Conservation (phyloP, 2,888 invertebrate species). For the Byasa hedistus region DNA sequence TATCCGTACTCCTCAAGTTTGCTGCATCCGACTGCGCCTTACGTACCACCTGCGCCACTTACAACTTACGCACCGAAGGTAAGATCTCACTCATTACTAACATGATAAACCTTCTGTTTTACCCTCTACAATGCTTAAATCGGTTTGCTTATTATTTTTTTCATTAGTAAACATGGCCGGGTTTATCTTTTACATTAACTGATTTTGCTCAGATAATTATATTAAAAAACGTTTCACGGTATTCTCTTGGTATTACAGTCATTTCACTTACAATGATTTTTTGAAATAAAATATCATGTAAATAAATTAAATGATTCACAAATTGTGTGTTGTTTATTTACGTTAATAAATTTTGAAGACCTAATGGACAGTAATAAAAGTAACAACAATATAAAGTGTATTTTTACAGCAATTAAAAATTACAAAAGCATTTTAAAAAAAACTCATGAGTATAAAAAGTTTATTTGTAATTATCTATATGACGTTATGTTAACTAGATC, state of each 20-base stretch:
- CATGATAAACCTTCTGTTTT: conserved; percentile 1
- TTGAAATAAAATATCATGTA: neutral
- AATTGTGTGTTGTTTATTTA: neutral
- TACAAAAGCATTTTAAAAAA: too few species aligned
- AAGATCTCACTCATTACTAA: conserved; percentile 34
- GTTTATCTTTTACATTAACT: neutral
- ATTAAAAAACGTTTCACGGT: neutral
- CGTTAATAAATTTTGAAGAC: neutral
- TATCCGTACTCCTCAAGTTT: conserved; percentile 88
- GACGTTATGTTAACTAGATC: neutral
- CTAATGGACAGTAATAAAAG: neutral
- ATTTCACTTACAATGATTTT: neutral
- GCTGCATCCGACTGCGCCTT: conserved; percentile 91
- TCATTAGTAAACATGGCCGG: neutral
- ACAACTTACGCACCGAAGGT: conserved; percentile 95
- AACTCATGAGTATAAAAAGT: neutral
- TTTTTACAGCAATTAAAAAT: too few species aligned
- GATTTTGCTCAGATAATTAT: neutral
- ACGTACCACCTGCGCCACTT: conserved; percentile 92
- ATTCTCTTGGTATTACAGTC: neutral
- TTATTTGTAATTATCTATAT: neutral
- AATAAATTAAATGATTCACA: too few species aligned
- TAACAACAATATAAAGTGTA: neutral
- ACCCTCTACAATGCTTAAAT: conserved; percentile 1
- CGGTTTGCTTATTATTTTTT: conserved; percentile 2